These are phyloP conservation scores for Lateolabrax maculatus DNA, from an alignment of 2,797 vertebrate species.

Conservation along the genomic window DNA sequence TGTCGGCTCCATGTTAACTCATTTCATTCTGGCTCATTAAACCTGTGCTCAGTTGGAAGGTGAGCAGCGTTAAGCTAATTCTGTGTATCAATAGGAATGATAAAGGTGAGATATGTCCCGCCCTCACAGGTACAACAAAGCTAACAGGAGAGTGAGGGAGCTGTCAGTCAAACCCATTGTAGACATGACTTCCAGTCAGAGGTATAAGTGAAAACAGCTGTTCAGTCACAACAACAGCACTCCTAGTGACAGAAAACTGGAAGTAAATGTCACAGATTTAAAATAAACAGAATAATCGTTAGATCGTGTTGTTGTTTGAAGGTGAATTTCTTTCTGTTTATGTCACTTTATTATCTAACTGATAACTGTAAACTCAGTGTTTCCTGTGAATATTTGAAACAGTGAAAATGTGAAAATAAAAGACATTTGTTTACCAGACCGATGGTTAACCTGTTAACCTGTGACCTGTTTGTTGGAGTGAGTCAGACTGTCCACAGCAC, in stretches of 20 bases:
- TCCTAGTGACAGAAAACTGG: background rate
- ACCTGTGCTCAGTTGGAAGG: background rate
- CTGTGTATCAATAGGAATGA: background rate
- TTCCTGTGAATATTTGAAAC: slow-evolving; percentile 2
- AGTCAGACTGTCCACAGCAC: background rate
- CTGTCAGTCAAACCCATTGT: background rate
- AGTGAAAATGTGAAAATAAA: slow-evolving; percentile 22
- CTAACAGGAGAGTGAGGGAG: background rate
- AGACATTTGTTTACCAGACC: background rate
- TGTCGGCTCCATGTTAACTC: background rate
- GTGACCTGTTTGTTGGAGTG: background rate
- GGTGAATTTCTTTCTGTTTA: background rate
- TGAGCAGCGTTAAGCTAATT: background rate
- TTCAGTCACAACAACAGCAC: background rate
- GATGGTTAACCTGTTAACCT: background rate
- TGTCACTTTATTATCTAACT: background rate
- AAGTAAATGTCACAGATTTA: background rate
- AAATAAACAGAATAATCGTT: background rate
- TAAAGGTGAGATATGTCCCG: background rate
- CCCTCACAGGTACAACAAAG: background rate
- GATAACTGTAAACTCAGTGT: background rate
- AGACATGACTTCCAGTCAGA: background rate
- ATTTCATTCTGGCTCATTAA: background rate
- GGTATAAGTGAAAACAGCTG: slow-evolving; percentile 4
- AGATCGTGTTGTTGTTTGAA: background rate